Conservation (phyloP, 2,113 vertebrate species). For the Jaculus jaculus region DNA sequence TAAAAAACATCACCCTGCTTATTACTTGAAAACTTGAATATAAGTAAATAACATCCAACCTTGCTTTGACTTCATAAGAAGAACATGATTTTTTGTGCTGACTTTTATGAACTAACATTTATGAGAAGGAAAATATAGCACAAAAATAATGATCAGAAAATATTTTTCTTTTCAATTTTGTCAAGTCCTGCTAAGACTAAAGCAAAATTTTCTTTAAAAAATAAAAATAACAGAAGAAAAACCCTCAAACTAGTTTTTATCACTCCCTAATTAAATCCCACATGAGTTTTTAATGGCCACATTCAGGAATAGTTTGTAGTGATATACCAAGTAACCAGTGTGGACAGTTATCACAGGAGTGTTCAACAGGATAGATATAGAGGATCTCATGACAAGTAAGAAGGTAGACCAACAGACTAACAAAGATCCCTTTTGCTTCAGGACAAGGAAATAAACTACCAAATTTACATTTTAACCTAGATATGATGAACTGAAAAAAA, state of each 20-base stretch:
- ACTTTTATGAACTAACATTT: neutral
- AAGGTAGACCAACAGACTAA: neutral
- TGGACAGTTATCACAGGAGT: neutral
- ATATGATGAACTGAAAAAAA: neutral
- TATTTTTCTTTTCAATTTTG: constrained; percentile 3
- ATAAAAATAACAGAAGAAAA: neutral
- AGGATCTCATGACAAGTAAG: neutral
- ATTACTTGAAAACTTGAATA: neutral
- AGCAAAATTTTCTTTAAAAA: neutral
- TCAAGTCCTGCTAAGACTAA: neutral
- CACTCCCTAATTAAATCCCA: neutral
- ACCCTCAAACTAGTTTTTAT: neutral
- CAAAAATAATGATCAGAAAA: constrained; percentile 25
- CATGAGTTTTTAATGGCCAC: neutral
- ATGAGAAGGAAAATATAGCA: neutral
- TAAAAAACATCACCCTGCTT: constrained; percentile 17
- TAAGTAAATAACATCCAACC: constrained; percentile 36
- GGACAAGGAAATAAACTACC: neutral
- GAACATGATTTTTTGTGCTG: neutral
- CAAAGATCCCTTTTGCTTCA: neutral
- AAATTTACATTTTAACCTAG: neutral
- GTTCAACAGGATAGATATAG: neutral
- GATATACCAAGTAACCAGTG: neutral
- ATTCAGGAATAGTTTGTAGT: too few relatives aligned
- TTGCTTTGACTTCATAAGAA: constrained; percentile 52